A percentile compares a stretch with the other conserved stretches of the same genome.
Conservation (phyloP, 2,888 invertebrate genomes). For the Azorinus chamasolen region DNA sequence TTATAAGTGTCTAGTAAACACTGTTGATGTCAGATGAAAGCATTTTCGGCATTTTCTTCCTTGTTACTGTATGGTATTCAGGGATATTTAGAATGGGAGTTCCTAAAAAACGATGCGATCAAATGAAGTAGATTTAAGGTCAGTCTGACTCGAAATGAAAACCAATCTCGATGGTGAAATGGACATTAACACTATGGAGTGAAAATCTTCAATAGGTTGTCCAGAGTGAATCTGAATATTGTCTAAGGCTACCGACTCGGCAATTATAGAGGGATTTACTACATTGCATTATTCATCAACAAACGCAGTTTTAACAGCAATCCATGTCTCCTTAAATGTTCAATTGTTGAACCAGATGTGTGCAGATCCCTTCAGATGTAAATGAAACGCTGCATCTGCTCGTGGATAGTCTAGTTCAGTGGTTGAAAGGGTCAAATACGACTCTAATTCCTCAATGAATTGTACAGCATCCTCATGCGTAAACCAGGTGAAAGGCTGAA, state of each 20-base stretch:
- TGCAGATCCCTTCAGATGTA: neutral
- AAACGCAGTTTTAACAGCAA: constrained; percentile 2
- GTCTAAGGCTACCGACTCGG: constrained; percentile 16
- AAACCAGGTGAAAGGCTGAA: neutral
- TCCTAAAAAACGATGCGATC: too few relatives aligned
- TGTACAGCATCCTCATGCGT: neutral
- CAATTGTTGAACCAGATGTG: neutral
- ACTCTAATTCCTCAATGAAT: constrained; percentile 6
- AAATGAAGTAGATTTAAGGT: too few relatives aligned
- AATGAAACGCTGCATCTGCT: constrained; percentile 4
- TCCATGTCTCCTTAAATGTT: neutral
- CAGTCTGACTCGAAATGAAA: too few relatives aligned
- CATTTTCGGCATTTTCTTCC: too few relatives aligned
- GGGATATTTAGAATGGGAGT: too few relatives aligned
- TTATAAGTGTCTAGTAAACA: too few relatives aligned
- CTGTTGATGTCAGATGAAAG: too few relatives aligned
- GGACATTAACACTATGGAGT: constrained; percentile 4
- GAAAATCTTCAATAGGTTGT: constrained; percentile 33
- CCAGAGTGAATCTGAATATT: constrained; percentile 7
- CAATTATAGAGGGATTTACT: neutral
- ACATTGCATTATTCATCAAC: neutral
- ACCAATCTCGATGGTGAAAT: too few relatives aligned
- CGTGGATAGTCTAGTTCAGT: neutral
- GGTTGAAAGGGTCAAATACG: constrained; percentile 5
- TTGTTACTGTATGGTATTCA: too few relatives aligned